Conservation (phyloP, 2,113 vertebrate genomes). For the Pogona vitticeps region DNA sequence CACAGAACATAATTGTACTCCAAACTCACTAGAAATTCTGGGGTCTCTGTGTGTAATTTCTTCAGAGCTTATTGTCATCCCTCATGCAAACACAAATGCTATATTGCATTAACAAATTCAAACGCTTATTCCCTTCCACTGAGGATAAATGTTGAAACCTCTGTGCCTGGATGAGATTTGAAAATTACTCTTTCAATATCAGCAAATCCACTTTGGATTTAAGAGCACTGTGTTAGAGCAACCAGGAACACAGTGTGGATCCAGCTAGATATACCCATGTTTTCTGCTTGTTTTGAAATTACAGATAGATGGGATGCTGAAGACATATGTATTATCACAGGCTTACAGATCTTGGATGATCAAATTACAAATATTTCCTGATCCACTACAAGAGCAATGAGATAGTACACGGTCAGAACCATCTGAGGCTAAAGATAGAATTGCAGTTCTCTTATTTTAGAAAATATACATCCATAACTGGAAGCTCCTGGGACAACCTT, state of each 20-base stretch:
- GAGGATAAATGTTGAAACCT: neutral
- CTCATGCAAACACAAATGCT: neutral
- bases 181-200: constrained; percentile 39
- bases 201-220: constrained; percentile 33
- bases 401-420: neutral
- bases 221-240: constrained; percentile 44
- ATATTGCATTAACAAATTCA: neutral
- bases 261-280: constrained; percentile 9
- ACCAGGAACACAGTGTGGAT: constrained; percentile 33
- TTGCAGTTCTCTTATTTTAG: neutral
- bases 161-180: neutral
- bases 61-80: neutral
- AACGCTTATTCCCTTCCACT: neutral
- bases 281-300: constrained; percentile 56
- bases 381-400: too few species aligned
- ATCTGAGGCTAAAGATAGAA: neutral
- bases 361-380: neutral
- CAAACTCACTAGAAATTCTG: neutral
- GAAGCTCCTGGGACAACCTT: neutral
- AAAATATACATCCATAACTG: neutral
- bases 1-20: neutral
- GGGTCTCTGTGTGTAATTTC: neutral
- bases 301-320: constrained; percentile 29
- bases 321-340: neutral
- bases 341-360: neutral